Percentiles rank a stretch among this genome's conserved stretches.
phyloP scores from a whole-genome alignment of 2,888 invertebrate genomes.

The Antheraea yamamai region DNA sequence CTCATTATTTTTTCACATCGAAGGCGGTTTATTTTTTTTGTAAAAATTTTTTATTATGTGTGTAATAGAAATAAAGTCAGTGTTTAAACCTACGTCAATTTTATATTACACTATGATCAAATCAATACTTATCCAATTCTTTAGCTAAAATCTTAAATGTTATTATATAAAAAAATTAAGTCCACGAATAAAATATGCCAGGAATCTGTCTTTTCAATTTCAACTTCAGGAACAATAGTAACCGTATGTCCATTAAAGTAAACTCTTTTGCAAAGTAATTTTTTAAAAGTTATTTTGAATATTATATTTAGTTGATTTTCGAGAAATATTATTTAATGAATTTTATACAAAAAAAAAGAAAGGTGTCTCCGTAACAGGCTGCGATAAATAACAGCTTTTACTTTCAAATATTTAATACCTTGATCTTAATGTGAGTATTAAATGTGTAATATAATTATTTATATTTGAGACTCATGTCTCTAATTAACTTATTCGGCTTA shows the following conservation, averaged over 20 bases:
- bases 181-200: neutral
- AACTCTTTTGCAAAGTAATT: too few species aligned
- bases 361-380: too few species aligned
- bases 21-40: too few species aligned
- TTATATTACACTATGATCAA: neutral
- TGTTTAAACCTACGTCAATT: neutral
- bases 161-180: neutral
- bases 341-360: too few species aligned
- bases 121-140: neutral
- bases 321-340: too few species aligned
- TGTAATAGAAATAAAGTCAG: neutral
- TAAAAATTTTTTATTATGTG: neutral
- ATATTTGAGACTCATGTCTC: neutral
- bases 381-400: neutral
- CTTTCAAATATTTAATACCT: neutral
- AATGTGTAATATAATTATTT: neutral
- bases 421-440: neutral
- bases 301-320: too few species aligned
- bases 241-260: too few species aligned
- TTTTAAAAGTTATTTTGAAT: too few species aligned
- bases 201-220: too few species aligned
- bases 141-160: too few species aligned
- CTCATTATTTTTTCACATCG: too few species aligned
- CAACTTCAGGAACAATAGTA: too few species aligned
- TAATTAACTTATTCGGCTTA: neutral